Evolutionary conservation across 2,888 invertebrate genomes (phyloP).

Genomic region (Corythucha ciliata): DNA sequence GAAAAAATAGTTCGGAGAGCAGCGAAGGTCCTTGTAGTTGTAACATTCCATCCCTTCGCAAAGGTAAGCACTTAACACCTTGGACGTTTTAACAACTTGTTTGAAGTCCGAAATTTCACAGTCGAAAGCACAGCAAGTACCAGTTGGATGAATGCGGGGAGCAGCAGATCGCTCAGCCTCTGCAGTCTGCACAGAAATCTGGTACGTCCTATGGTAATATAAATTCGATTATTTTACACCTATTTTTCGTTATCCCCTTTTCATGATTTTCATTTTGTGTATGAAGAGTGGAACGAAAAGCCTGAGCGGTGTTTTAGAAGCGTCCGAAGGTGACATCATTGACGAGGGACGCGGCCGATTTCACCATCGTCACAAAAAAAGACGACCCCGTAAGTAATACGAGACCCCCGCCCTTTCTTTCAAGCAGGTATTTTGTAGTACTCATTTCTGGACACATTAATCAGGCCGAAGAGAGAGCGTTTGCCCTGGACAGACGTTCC

Average conservation of each 20-base stretch:
- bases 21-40: slow-evolving; percentile 51
- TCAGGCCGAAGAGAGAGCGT: slow-evolving; percentile 25
- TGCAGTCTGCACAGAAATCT: slow-evolving; percentile 28
- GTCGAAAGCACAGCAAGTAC: slow-evolving; percentile 26
- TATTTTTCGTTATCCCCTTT: background rate
- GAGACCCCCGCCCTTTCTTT: background rate
- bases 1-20: slow-evolving; percentile 82
- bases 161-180: slow-evolving; percentile 29
- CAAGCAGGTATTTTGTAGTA: background rate
- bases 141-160: slow-evolving; percentile 30
- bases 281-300: slow-evolving; percentile 29
- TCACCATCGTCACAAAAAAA: slow-evolving; percentile 27
- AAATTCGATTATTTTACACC: slow-evolving; percentile 5
- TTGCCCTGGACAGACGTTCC: too few relatives aligned
- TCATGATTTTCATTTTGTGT: background rate
- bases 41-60: slow-evolving; percentile 27
- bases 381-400: slow-evolving; percentile 22
- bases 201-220: slow-evolving; percentile 23
- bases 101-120: background rate
- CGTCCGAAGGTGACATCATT: slow-evolving; percentile 25
- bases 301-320: slow-evolving; percentile 29
- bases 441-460: background rate
- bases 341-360: slow-evolving; percentile 25
- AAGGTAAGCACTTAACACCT: slow-evolving; percentile 20
- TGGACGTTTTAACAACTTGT: background rate